Base-by-base conservation (phyloP, 1,140 invertebrate genomes). In the Zeugodacus cucurbitae region DNA sequence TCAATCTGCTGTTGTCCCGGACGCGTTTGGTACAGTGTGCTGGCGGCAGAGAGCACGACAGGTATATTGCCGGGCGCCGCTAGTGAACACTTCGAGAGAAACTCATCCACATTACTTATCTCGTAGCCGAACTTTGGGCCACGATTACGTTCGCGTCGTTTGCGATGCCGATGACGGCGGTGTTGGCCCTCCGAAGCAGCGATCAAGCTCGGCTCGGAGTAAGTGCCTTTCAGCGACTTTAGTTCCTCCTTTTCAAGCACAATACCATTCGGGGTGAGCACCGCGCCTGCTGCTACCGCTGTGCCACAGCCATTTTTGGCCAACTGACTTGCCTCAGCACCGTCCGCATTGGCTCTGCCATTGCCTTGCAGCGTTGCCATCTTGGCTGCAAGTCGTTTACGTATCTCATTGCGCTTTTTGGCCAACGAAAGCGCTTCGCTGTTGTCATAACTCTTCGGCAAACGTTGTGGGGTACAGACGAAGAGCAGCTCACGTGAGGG, bases 41-140 rank as follows among this genome's bases (percentile, higher is more conserved):
- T 96, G 0, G 96, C 95, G 70, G 96, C 96, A 58, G 96, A 96
- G 44, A 97, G 93, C 2, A 97, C 97, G 4, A 97, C 96, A 11
- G 97, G 96, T 88, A 97, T 97, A 91, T 97, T 97, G 10, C 96
- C 96, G 5, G 97, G 96, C 82, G 95, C 89, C 10, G 91, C 88
- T 37, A 93, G 88, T 8, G 93, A 93, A 88, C 93, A 93, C 78
- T 96, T 96, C 2, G 95, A 95, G 10, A 97, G 93, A 91, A 97
- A 97, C 44, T 95, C 95, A 89, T 97, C 96, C 54, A 97, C 94
- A 92, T 97, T 96, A 78, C 95, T 94, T 37, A 97, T 97, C 88
- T 97, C 96, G 89, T 97, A 97, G 44, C 96, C 96, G 89, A 97
- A 97, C 88, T 94, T 92, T 86, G 93, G 93, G 89, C 93, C 82